These are phyloP conservation scores for Oasisia sp. DNA, from an alignment of 2,888 invertebrate genomes.

Conservation along the genomic window DNA sequence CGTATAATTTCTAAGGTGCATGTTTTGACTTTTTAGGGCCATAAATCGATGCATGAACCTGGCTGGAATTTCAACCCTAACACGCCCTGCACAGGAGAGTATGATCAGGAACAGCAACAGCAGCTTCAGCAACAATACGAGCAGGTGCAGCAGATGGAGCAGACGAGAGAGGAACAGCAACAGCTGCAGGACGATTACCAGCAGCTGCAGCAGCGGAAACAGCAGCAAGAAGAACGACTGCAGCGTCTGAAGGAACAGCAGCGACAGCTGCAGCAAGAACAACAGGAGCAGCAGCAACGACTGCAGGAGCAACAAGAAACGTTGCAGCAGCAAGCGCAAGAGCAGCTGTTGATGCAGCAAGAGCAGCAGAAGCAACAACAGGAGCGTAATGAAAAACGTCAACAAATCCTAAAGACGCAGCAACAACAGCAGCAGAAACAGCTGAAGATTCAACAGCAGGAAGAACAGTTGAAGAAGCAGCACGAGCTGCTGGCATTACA, in stretches of 20 bases:
- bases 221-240: conserved; percentile 13
- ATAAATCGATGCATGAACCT: not conserved
- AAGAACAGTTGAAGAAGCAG: not conserved
- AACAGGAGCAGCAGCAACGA: not conserved
- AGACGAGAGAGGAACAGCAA: not conserved
- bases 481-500: not conserved
- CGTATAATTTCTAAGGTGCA: not conserved
- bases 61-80: conserved; percentile 26
- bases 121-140: not conserved
- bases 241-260: conserved; percentile 13
- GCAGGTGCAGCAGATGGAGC: not conserved
- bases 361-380: not conserved
- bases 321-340: not conserved
- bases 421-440: not conserved
- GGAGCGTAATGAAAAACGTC: not conserved
- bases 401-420: not conserved
- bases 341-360: not conserved
- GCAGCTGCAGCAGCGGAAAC: not conserved
- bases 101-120: not conserved
- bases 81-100: conserved; percentile 7
- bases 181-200: not conserved
- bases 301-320: not conserved
- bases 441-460: conserved; percentile 5
- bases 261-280: not conserved
- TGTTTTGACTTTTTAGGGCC: not conserved